Evolutionary conservation across 2,113 vertebrate species (phyloP), one percentile per base, ranked within the genome.

Genomic region (Taxidea taxus): DNA sequence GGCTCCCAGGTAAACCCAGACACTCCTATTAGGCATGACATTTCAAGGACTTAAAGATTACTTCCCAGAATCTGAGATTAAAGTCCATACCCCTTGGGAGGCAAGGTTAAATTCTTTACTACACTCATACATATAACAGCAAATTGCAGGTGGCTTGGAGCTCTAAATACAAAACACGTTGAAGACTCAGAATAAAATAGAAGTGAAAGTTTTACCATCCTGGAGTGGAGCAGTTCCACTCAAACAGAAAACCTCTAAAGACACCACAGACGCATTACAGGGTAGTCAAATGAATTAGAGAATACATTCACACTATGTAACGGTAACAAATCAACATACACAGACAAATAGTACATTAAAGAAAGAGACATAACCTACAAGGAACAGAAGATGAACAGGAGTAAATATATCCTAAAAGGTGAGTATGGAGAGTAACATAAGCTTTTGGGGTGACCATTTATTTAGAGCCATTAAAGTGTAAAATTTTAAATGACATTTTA

Each of bases 401-500:
- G 4, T 58, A 81, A 81, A 51, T 29, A 64, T n/a, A 75, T 2
- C 37, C 0, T 27, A 5, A 44, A 44, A 44, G 16, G 68, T 60
- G 42, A 89, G 23, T 10, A 39, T 88, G 7, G 49, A 74, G 44
- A 39, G 88, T 75, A 85, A n/a, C 51, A 70, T 4, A 91, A 85
- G n/a, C 54, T 81, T 87, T 49, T 54, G 56, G 5, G 58, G 8
- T 10, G 14, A 66, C 39, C 9, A 6, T 85, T 78, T 88, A 62
- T 27, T 81, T 47, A 74, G 27, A 92, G 14, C 51, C 72, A 92
- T 56, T 87, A 82, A 92, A 74, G 72, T 58, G 29, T 91, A 95
- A 97, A 74, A 21, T 75, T 95, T 91, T 39, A 93, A 64, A 89
- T 86, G 37, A 51, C 4, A 75, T 77, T 89, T 85, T 95, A 56